Percentiles rank a stretch among this genome's conserved stretches.
phyloP scores from a whole-genome alignment of 2,113 vertebrate genomes.

The Peromyscus polionotus region DNA sequence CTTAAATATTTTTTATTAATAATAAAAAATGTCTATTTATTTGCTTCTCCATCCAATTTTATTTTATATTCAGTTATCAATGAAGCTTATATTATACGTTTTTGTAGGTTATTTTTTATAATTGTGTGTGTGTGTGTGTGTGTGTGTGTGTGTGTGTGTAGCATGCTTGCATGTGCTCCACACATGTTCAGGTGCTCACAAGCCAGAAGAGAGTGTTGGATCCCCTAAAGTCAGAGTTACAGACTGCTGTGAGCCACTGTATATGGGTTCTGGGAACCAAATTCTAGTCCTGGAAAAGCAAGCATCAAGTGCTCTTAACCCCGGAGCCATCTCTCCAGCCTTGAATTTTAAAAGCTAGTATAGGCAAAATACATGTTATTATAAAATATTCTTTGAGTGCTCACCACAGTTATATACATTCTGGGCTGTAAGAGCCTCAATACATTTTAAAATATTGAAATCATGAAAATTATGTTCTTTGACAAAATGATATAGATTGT shows the following conservation, averaged over 20 bases:
- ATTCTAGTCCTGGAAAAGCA: neutral
- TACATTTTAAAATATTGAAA: neutral
- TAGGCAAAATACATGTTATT: neutral
- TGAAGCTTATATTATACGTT: neutral
- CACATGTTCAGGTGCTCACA: neutral
- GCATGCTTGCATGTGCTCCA: neutral
- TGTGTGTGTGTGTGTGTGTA: neutral
- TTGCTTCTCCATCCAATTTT: neutral
- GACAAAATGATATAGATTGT: neutral
- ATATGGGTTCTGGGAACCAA: neutral
- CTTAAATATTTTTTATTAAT: neutral
- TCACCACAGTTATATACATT: neutral
- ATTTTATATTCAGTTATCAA: neutral
- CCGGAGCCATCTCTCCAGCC: neutral
- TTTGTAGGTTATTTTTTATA: neutral
- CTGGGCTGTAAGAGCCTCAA: neutral
- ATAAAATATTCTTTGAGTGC: neutral
- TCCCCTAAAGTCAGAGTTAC: neutral
- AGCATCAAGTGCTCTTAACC: neutral
- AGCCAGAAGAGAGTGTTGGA: neutral
- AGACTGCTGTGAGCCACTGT: no score
- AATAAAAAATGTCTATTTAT: neutral
- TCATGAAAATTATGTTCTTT: neutral
- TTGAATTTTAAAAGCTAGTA: neutral
- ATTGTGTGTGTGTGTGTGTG: neutral